Base-by-base conservation (phyloP, 2,888 invertebrate species). In the Sabellastarte sp. region DNA sequence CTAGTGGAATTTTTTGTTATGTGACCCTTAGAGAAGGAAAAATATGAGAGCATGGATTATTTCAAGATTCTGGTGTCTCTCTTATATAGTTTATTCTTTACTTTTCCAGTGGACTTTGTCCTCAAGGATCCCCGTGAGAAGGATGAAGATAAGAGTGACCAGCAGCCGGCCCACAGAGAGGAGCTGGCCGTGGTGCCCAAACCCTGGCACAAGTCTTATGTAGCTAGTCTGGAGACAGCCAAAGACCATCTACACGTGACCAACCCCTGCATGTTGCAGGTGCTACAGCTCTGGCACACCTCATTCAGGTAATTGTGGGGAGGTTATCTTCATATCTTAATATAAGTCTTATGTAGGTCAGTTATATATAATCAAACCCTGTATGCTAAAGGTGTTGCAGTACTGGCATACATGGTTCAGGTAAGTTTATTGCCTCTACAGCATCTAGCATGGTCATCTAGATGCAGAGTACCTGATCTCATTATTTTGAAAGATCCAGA, bases 191-290 rank as follows among this genome's bases (percentile, higher is more conserved):
- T 70, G 84, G 88, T 65, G 71, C 89, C 90, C 67, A 89, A 89
- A 71, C 88, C 88, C 15, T 91, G 90, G 89, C 86, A 89, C 62
- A 87, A 88, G 59, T 77, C 86, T 30, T 88, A 84, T 74, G 80
- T 85, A 57, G 78, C 82, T 65, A 85, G 87, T 56, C 85, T 84
- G 68, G 77, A 77, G n/a, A 86, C 86, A 67, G 83, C 90, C 61
- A 81, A 82, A 1, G 88, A 85, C 73, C 89, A 88, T 71, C 86
- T 95, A 0, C 89, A 92, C 78, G 87, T 89, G 59, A 90, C 92
- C 53, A 93, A 93, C 84, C 90, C 91, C 0, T 92, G 93, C 75
- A 89, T 95, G 73, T 88, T 90, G 24, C 90, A 90, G 78, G 89
- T 93, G 57, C 83, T 93, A 66, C 90, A 80, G 77, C 87, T 93